Evolutionary conservation across 2,888 invertebrate species (phyloP).

Genomic region (Polydrusus cervinus): DNA sequence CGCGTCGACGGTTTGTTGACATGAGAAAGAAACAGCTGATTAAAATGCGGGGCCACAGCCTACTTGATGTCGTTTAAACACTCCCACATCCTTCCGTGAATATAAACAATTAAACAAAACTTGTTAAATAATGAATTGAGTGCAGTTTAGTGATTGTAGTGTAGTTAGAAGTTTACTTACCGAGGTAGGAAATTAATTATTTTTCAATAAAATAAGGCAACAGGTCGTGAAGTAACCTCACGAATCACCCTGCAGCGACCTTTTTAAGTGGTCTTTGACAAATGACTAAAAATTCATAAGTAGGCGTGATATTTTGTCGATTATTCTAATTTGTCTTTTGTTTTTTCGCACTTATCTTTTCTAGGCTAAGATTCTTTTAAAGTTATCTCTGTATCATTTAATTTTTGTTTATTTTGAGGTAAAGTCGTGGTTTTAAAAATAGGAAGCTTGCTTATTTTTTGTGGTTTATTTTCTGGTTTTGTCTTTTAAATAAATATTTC

Average conservation of each 20-base stretch:
- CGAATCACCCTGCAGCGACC: constrained; percentile 19
- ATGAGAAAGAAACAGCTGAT: constrained; percentile 54
- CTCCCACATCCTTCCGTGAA: constrained; percentile 52
- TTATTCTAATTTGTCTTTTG: neutral
- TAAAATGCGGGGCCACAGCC: constrained; percentile 53
- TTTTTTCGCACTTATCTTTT: neutral
- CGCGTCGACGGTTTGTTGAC: constrained; percentile 42
- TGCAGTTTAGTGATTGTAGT: constrained; percentile 26
- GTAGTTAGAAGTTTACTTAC: constrained; percentile 38
- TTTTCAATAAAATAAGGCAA: constrained; percentile 19
- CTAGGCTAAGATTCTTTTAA: neutral
- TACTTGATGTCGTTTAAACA: constrained; percentile 47
- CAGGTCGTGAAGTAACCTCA: constrained; percentile 32
- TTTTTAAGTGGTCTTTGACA: constrained; percentile 14
- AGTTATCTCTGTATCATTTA: too few species aligned
- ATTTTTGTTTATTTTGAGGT: too few species aligned
- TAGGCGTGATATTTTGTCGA: neutral
- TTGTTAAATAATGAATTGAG: constrained; percentile 29
- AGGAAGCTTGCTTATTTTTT: too few species aligned
- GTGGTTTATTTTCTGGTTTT: too few species aligned
- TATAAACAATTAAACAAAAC: constrained; percentile 31
- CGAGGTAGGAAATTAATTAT: constrained; percentile 8
- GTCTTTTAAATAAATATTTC: too few species aligned
- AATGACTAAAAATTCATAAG: neutral
- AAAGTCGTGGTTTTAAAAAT: too few species aligned